These are phyloP conservation scores for Hycleus cichorii DNA, from an alignment of 1,140 invertebrate species.

Conservation along the genomic window DNA sequence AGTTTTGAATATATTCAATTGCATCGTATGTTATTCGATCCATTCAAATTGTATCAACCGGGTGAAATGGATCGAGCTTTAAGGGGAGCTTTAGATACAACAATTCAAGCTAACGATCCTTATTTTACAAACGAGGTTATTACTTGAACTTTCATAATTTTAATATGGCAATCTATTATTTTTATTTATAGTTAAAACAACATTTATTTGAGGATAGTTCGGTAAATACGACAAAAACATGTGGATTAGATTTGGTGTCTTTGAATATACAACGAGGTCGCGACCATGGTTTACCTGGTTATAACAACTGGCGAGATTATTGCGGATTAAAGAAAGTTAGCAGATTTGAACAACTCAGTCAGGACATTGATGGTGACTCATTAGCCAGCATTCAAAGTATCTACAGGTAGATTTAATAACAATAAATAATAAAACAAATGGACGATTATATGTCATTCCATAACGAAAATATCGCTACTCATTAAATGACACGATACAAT, in stretches of 20 bases:
- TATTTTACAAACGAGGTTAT: slow-evolving; percentile 61
- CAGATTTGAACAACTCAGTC: slow-evolving; percentile 67
- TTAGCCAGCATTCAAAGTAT: slow-evolving; percentile 54
- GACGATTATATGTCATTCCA: neutral
- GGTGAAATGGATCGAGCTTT: slow-evolving; percentile 55
- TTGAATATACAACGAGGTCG: slow-evolving; percentile 81
- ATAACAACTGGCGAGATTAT: slow-evolving; percentile 65
- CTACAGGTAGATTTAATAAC: slow-evolving; percentile 48
- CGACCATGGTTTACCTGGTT: slow-evolving; percentile 80
- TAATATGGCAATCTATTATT: neutral
- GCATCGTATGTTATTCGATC: slow-evolving; percentile 76
- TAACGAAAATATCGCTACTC: no score
- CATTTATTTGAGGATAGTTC: slow-evolving; percentile 63
- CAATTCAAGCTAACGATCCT: slow-evolving; percentile 58
- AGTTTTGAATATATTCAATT: slow-evolving; percentile 62
- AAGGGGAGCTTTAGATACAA: slow-evolving; percentile 55
- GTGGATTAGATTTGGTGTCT: slow-evolving; percentile 76
- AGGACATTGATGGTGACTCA: slow-evolving; percentile 53
- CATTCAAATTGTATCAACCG: slow-evolving; percentile 61
- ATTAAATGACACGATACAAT: no score
- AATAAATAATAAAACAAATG: neutral
- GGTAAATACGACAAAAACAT: slow-evolving; percentile 38
- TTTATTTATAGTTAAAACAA: slow-evolving; percentile 53
- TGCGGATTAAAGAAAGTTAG: slow-evolving; percentile 61
- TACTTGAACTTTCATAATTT: slow-evolving; percentile 7